Evolutionary conservation across 2,113 vertebrate genomes (phyloP), one percentile per base, ranked within the genome.

Genomic region (Spizaetus ornatus): DNA sequence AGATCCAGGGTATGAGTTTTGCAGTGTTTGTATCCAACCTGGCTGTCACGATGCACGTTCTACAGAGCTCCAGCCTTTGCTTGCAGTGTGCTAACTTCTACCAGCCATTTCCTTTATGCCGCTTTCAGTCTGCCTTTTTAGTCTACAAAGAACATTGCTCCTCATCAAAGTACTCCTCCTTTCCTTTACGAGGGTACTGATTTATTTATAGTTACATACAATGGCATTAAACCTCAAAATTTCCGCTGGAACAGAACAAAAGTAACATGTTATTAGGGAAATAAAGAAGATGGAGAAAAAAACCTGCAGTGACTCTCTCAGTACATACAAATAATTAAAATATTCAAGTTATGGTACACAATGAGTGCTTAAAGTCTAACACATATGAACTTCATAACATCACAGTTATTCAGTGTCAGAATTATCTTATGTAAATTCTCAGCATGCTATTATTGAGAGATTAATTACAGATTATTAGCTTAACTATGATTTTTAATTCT

Each of bases 21-120:
- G 14, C 22, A 31, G 38, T 32, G 13, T 78, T 69, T 83, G 38
- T 6, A 42, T 73, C 7, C n/a, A 43, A 53, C 4, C 18, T 61
- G 67, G 9, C 48, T 80, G 53, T 62, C 62, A 76, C 2, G 4
- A 63, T 16, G 14, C 32, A 34, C 0, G 0, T 23, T 48, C 6
- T 29, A 58, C 40, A 91, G 40, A 86, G 22, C 10, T 59, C 32
- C 52, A 95, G 42, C 32, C 40, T 32, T 48, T 48, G 21, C 19
- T 23, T 76, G 66, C 74, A 72, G 19, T 21, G 12, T 76, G 40
- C 17, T 92, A 43, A 55, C 10, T 93, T 87, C 29, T 16, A 36
- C 16, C 22, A 70, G 36, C 21, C 8, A 18, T 43, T 90, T 22
- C 26, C 8, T 65, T 62, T 13, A n/a, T 32, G n/a, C 16, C 1